phyloP scores from a whole-genome alignment of 2,113 vertebrate genomes.

The Colistium nudipinnis region DNA sequence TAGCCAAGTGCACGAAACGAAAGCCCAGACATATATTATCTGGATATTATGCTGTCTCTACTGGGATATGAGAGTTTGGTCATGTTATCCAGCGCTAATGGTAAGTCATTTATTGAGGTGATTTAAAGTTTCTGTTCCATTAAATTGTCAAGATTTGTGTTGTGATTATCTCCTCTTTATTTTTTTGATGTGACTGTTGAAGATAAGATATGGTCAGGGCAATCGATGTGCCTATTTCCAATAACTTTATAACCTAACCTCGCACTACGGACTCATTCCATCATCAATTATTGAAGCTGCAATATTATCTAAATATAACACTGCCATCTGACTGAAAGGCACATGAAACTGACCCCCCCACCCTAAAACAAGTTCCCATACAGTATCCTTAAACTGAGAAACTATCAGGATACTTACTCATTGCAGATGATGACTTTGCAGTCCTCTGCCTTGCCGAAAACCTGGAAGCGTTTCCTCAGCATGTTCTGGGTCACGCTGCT shows the following conservation, averaged over 20 bases:
- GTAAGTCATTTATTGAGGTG: too few species aligned
- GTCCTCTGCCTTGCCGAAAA: conserved; percentile 91
- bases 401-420: conserved; percentile 75
- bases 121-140: background rate
- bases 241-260: too few species aligned
- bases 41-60: too few species aligned
- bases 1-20: too few species aligned
- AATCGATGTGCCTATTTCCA: too few species aligned
- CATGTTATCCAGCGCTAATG: too few species aligned
- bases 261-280: background rate
- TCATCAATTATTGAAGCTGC: too few species aligned
- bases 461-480: conserved; percentile 93
- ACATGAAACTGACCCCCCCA: too few species aligned
- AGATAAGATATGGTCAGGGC: too few species aligned
- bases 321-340: background rate
- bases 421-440: conserved; percentile 92
- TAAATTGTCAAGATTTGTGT: background rate
- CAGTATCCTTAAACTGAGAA: background rate
- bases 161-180: conserved; percentile 6
- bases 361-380: background rate
- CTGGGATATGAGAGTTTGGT: too few species aligned
- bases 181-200: too few species aligned
- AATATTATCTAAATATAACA: background rate
- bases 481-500: conserved; percentile 91
- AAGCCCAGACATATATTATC: too few species aligned